A percentile compares a stretch with the other conserved stretches of the same genome.
These are phyloP conservation scores for Pyrgus malvae DNA, from an alignment of 2,888 invertebrate genomes.

Conservation along the genomic window DNA sequence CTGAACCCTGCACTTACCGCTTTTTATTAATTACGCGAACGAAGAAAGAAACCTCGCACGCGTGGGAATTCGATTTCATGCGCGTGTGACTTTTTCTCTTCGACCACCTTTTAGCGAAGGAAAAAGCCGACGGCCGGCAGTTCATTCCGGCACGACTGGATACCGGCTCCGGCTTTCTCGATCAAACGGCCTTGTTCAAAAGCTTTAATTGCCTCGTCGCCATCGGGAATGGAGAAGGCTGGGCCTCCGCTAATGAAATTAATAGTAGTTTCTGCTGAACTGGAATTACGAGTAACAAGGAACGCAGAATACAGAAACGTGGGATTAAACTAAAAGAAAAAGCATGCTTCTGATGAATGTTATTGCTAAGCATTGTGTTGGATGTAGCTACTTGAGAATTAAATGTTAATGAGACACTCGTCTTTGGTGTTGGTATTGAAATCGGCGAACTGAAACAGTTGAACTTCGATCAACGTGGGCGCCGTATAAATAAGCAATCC, in stretches of 20 bases:
- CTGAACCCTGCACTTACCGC: slow-evolving; percentile 17
- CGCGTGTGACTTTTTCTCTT: slow-evolving; percentile 69
- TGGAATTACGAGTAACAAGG: neutral
- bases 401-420: slow-evolving; percentile 24
- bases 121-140: slow-evolving; percentile 52
- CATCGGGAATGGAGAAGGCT: slow-evolving; percentile 18
- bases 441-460: slow-evolving; percentile 2
- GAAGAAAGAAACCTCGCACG: slow-evolving; percentile 51
- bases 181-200: slow-evolving; percentile 43
- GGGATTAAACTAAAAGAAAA: too few species aligned
- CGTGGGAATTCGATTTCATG: slow-evolving; percentile 74
- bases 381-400: neutral
- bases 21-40: slow-evolving; percentile 53
- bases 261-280: slow-evolving; percentile 2
- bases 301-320: neutral
- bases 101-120: slow-evolving; percentile 51
- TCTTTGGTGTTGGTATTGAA: slow-evolving; percentile 32
- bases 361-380: neutral
- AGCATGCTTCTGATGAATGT: neutral
- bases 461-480: slow-evolving; percentile 40
- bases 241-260: slow-evolving; percentile 23
- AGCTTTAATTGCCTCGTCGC: slow-evolving; percentile 33
- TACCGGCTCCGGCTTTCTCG: slow-evolving; percentile 51
- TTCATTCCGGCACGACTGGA: slow-evolving; percentile 24
- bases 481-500: slow-evolving; percentile 28